Percentiles rank a stretch among this genome's conserved stretches.
These are phyloP conservation scores for Clusia tigrina DNA, from an alignment of 2,888 invertebrate genomes.

Conservation along the genomic window DNA sequence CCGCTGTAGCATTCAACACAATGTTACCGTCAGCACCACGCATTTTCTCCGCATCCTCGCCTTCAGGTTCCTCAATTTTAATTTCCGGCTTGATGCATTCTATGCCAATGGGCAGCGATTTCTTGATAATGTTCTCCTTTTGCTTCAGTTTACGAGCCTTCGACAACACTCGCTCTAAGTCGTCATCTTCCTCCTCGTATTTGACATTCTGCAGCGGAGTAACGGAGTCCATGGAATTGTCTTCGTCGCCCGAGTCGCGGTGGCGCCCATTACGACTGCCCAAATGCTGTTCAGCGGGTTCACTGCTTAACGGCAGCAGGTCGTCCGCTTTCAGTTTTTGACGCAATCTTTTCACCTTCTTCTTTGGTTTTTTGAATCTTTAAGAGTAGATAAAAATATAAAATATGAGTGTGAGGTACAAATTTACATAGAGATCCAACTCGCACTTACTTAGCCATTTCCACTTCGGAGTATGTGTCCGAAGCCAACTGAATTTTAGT, in stretches of 20 bases:
- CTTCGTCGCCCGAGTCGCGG: conserved; percentile 58
- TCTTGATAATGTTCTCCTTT: conserved; percentile 61
- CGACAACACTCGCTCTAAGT: conserved; percentile 76
- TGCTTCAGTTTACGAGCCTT: conserved; percentile 77
- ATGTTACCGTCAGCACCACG: conserved; percentile 68
- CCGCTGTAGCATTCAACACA: conserved; percentile 90
- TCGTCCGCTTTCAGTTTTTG: conserved; percentile 78
- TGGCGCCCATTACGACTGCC: conserved; percentile 54
- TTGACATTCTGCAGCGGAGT: conserved; percentile 61
- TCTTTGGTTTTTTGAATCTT: conserved; percentile 86
- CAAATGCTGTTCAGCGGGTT: conserved; percentile 48
- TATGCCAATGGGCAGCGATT: conserved; percentile 54
- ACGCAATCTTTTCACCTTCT: conserved; percentile 76
- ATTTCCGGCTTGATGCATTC: conserved; percentile 65
- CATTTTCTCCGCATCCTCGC: conserved; percentile 51
- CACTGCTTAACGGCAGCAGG: conserved; percentile 66
- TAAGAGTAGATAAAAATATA: conserved; percentile 26
- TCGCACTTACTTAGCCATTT: conserved; percentile 74
- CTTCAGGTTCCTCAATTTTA: conserved; percentile 64
- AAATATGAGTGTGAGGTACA: background rate
- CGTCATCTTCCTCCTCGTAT: conserved; percentile 70
- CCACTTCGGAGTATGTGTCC: conserved; percentile 88
- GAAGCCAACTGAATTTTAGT: conserved; percentile 77
- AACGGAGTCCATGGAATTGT: conserved; percentile 66
- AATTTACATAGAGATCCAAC: no score